phyloP scores from a whole-genome alignment of 1,140 invertebrate species.

The Choristoneura fumiferana region DNA sequence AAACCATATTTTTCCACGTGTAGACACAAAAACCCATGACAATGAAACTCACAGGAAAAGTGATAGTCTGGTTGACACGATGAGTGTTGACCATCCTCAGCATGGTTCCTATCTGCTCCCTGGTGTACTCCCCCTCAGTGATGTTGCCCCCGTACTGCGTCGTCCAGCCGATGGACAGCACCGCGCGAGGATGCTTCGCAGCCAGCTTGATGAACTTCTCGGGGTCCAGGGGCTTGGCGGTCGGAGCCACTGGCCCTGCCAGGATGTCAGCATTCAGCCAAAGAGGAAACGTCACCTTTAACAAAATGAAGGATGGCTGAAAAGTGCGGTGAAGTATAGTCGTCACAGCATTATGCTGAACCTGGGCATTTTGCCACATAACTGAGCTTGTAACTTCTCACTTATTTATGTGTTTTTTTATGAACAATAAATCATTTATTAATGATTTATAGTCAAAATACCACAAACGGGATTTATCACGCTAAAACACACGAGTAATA shows the following conservation, averaged over 20 bases:
- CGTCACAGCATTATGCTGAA: no score
- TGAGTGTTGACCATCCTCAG: conserved; percentile 80
- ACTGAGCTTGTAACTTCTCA: no score
- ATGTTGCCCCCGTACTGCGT: conserved; percentile 81
- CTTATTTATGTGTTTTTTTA: no score
- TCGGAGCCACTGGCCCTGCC: conserved; percentile 85
- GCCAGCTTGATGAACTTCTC: conserved; percentile 80
- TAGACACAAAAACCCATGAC: no score
- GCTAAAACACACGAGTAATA: no score
- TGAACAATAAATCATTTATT: no score
- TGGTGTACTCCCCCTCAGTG: conserved; percentile 81
- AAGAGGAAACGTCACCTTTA: conserved; percentile 85
- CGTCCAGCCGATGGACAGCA: conserved; percentile 93
- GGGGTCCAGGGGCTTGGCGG: conserved; percentile 82
- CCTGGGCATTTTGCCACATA: no score
- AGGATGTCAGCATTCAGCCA: conserved; percentile 95
- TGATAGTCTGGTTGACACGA: conserved; percentile 82
- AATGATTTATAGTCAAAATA: no score
- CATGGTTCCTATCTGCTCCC: conserved; percentile 87
- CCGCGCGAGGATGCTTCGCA: conserved; percentile 82
- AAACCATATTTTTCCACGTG: no score
- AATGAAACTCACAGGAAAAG: conserved; percentile 84
- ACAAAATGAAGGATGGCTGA: conserved; percentile 30
- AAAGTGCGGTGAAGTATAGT: no score
- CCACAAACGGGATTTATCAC: no score